These are phyloP conservation scores for Bombus cullumanus DNA, from an alignment of 1,140 invertebrate species.

Conservation along the genomic window DNA sequence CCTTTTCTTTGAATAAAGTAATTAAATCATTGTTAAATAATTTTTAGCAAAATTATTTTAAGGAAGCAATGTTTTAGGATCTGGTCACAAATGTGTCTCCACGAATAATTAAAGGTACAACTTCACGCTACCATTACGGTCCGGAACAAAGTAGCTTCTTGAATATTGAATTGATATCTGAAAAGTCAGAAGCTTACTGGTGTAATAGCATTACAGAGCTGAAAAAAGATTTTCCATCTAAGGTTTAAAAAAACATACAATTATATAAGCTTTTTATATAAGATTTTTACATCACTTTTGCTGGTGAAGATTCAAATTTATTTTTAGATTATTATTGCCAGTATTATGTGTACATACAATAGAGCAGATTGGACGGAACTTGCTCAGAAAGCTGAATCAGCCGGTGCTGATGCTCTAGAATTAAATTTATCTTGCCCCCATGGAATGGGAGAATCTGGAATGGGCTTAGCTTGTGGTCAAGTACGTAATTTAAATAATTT, in stretches of 20 bases:
- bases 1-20: constrained; percentile 97
- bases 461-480: constrained; percentile 99
- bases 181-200: constrained; percentile 98
- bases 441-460: constrained; percentile 98
- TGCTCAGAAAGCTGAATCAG: constrained; percentile 89
- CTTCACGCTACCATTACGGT: constrained; percentile 95
- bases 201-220: constrained; percentile 93
- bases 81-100: constrained; percentile 98
- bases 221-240: constrained; percentile 95
- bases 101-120: constrained; percentile 96
- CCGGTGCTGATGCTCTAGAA: constrained; percentile 97
- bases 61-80: constrained; percentile 85
- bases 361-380: constrained; percentile 95
- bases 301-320: too few relatives aligned
- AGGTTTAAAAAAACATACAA: constrained; percentile 81
- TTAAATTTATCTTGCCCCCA: constrained; percentile 99
- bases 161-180: constrained; percentile 99
- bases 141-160: constrained; percentile 97
- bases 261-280: not conserved
- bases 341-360: constrained; percentile 97
- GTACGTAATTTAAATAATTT: constrained; percentile 79
- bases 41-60: not conserved
- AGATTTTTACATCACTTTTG: not conserved
- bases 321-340: constrained; percentile 94
- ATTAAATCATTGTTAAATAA: not conserved